These are phyloP conservation scores for Empidonax traillii DNA, from an alignment of 2,113 vertebrate species.

Conservation along the genomic window DNA sequence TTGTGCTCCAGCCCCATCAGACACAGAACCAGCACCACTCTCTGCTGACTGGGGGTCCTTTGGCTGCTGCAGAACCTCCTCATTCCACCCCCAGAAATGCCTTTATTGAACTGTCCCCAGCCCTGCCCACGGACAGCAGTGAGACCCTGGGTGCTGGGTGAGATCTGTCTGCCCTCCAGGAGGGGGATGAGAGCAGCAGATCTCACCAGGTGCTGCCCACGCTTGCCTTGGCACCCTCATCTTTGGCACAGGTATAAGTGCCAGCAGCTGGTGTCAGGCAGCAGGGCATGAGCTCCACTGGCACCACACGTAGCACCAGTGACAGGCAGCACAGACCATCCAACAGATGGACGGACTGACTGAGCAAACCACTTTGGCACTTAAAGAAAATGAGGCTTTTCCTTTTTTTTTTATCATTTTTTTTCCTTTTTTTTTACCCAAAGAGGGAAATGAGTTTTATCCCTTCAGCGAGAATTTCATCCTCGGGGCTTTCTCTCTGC, in stretches of 20 bases:
- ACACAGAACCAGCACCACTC: neutral
- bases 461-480: neutral
- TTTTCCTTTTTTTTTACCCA: no score
- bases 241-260: neutral
- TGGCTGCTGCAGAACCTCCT: neutral
- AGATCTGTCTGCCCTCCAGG: neutral
- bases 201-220: neutral
- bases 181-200: neutral
- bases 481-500: neutral
- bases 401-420: no score
- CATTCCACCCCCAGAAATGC: neutral
- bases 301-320: neutral
- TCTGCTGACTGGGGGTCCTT: neutral
- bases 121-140: neutral
- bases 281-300: fast-evolving
- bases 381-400: neutral
- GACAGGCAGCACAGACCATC: neutral
- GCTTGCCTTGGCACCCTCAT: neutral
- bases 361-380: neutral
- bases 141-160: fast-evolving
- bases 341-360: neutral
- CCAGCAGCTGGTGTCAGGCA: neutral
- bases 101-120: neutral
- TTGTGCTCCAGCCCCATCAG: neutral
- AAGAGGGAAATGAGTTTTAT: slow-evolving; percentile 21